phyloP scores from a whole-genome alignment of 2,113 vertebrate genomes.

The Amblyopsis rosae region DNA sequence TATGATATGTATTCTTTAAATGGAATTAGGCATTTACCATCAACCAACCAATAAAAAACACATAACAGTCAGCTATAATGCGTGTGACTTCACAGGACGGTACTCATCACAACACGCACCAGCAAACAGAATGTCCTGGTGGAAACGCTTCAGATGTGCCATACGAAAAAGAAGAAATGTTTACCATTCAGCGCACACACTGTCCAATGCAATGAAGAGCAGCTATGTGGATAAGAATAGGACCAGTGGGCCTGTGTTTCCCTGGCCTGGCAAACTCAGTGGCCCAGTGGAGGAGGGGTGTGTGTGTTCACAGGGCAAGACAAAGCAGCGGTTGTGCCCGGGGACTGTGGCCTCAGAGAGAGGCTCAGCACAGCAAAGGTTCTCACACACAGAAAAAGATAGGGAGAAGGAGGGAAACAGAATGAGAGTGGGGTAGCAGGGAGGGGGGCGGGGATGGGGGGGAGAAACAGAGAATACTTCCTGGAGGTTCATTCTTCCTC shows the following conservation, averaged over 20 bases:
- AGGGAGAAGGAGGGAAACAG: slow-evolving; percentile 41
- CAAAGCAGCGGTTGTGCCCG: slow-evolving; percentile 80
- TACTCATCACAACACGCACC: slow-evolving; percentile 9
- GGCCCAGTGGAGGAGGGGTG: slow-evolving; percentile 70
- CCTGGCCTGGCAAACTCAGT: slow-evolving; percentile 63
- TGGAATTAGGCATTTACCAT: slow-evolving; percentile 9
- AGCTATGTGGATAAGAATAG: slow-evolving; percentile 67
- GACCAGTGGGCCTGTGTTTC: slow-evolving; percentile 70
- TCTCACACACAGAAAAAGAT: slow-evolving; percentile 71
- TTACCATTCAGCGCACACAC: slow-evolving; percentile 47
- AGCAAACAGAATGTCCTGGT: slow-evolving; percentile 16
- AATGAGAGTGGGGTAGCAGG: slow-evolving; percentile 40
- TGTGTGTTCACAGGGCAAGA: slow-evolving; percentile 77
- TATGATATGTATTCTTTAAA: slow-evolving; percentile 10
- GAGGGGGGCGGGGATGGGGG: slow-evolving; percentile 41
- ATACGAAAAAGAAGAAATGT: slow-evolving; percentile 34
- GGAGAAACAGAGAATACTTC: slow-evolving; percentile 70
- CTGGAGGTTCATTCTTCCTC: slow-evolving; percentile 81
- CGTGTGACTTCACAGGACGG: not conserved
- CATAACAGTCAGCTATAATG: not conserved
- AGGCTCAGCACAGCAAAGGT: slow-evolving; percentile 67
- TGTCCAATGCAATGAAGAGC: slow-evolving; percentile 47
- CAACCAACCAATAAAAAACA: not conserved
- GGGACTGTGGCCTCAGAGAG: slow-evolving; percentile 69
- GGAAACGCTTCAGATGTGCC: slow-evolving; percentile 25